Evolutionary conservation across 2,888 invertebrate species (phyloP).

Genomic region (Lypha dubia): DNA sequence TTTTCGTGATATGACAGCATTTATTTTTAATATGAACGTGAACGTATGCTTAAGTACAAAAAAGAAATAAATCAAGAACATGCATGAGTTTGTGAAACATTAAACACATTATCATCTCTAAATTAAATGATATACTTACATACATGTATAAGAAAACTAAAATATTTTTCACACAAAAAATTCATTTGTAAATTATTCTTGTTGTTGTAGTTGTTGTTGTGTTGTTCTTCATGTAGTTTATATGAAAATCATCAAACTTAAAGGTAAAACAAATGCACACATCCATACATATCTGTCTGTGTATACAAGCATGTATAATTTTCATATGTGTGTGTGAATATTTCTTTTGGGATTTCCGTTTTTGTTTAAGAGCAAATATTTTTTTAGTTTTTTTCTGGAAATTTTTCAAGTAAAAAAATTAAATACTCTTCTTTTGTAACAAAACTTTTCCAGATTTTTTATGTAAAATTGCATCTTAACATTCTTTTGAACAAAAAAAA

Average conservation of each 20-base stretch:
- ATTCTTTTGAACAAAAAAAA: no score
- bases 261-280: neutral
- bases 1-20: no score
- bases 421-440: neutral
- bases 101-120: neutral
- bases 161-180: neutral
- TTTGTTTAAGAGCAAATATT: neutral
- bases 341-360: conserved; percentile 10
- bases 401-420: neutral
- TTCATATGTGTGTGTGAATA: neutral
- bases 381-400: neutral
- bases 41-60: no score
- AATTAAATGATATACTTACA: neutral
- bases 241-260: conserved; percentile 12
- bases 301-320: neutral
- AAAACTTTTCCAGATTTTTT: no score
- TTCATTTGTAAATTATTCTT: conserved; percentile 11
- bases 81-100: neutral
- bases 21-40: no score
- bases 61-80: neutral
- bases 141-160: conserved; percentile 2
- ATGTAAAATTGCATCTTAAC: no score
- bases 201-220: neutral
- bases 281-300: neutral
- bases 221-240: conserved; percentile 13